A percentile compares a stretch with the other conserved stretches of the same genome.
Evolutionary conservation across 2,888 invertebrate species (phyloP).

Genomic region (Drosophila subsilvestris): DNA sequence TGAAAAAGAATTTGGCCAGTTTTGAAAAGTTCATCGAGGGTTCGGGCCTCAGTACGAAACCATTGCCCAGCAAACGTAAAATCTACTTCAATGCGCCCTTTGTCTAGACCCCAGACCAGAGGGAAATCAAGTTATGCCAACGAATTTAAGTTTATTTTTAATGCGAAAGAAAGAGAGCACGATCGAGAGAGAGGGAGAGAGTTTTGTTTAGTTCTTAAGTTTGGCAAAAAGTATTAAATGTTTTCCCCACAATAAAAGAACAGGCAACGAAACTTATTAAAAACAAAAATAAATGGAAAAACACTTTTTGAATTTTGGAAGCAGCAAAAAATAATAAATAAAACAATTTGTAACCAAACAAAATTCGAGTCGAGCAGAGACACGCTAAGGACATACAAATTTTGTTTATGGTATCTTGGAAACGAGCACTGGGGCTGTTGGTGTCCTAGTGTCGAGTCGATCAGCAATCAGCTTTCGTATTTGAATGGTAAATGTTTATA

Average conservation of each 20-base stretch:
- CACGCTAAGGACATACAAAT: not conserved
- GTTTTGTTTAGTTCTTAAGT: constrained; percentile 58
- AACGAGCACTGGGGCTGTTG: too few relatives aligned
- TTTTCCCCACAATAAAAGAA: constrained; percentile 12
- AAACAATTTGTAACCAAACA: not conserved
- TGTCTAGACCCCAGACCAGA: constrained; percentile 66
- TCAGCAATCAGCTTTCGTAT: too few relatives aligned
- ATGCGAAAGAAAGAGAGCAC: not conserved
- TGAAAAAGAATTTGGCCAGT: constrained; percentile 76
- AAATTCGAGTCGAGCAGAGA: not conserved
- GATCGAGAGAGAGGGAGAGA: not conserved
- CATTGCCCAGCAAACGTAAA: constrained; percentile 83
- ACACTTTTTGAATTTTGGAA: constrained; percentile 51
- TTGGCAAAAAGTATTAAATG: constrained; percentile 56
- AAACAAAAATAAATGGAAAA: not conserved
- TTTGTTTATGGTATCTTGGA: too few relatives aligned
- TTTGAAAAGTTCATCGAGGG: constrained; percentile 83
- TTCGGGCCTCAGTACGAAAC: constrained; percentile 81
- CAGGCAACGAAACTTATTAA: not conserved
- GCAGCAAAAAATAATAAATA: not conserved
- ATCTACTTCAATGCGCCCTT: constrained; percentile 84
- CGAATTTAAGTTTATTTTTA: constrained; percentile 57
- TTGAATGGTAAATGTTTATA: too few relatives aligned
- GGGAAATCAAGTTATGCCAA: constrained; percentile 1
- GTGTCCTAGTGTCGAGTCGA: too few relatives aligned